Evolutionary conservation across 2,888 invertebrate genomes (phyloP).

Genomic region (Dusona sp.): DNA sequence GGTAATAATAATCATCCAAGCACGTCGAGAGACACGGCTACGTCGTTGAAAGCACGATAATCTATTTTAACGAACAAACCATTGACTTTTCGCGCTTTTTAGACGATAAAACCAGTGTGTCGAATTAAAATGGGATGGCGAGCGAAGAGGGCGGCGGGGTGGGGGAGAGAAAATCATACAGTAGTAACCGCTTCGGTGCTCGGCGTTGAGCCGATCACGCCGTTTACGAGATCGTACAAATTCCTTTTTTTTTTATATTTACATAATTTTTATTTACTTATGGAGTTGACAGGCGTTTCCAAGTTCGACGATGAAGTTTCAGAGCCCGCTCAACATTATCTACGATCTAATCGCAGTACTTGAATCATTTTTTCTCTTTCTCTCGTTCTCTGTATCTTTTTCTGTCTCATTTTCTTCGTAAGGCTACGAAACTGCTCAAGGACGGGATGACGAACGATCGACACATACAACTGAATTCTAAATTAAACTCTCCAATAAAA

Average conservation of each 20-base stretch:
- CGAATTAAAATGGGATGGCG: constrained; percentile 31
- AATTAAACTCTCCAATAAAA: not conserved
- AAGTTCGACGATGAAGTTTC: constrained; percentile 49
- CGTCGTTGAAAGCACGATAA: constrained; percentile 29
- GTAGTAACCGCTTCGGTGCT: constrained; percentile 49
- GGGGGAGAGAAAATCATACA: constrained; percentile 17
- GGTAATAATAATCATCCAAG: constrained; percentile 75
- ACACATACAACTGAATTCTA: constrained; percentile 51
- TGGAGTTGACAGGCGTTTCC: constrained; percentile 60
- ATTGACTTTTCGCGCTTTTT: constrained; percentile 30
- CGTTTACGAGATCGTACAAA: constrained; percentile 37
- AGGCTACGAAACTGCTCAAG: constrained; percentile 72
- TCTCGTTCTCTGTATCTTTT: constrained; percentile 1
- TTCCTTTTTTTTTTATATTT: constrained; percentile 63
- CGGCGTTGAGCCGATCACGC: constrained; percentile 49
- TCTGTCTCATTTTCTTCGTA: constrained; percentile 38
- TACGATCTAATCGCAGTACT: constrained; percentile 29
- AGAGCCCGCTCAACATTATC: constrained; percentile 39
- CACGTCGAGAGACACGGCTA: constrained; percentile 23
- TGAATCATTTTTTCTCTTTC: constrained; percentile 21
- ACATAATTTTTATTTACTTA: constrained; percentile 18
- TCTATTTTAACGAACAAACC: constrained; percentile 35
- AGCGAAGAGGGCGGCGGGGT: constrained; percentile 6
- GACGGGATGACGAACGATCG: constrained; percentile 75
- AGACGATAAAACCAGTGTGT: constrained; percentile 52